Percentiles rank a stretch among this genome's conserved stretches.
Conservation (phyloP, 2,797 vertebrate species). For the Pterois miles region DNA sequence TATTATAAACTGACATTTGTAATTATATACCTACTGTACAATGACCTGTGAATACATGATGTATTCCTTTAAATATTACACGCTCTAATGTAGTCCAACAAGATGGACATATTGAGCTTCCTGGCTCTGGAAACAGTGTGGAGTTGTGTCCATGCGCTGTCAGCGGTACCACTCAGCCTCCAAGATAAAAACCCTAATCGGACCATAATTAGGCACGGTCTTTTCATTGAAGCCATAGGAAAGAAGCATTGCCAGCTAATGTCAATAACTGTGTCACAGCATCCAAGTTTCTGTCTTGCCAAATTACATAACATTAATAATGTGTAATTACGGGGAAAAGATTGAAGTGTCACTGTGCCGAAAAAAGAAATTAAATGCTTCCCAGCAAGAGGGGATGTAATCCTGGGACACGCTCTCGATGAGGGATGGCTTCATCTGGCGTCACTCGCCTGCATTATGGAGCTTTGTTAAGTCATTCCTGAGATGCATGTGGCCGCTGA, state of each 20-base stretch:
- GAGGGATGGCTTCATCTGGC: conserved; percentile 49
- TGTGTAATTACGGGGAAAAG: conserved; percentile 77
- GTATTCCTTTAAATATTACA: conserved; percentile 17
- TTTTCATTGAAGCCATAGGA: conserved; percentile 73
- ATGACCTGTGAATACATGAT: background rate
- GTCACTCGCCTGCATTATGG: conserved; percentile 37
- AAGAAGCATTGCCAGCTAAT: conserved; percentile 59
- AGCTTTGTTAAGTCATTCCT: conserved; percentile 36
- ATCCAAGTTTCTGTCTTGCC: conserved; percentile 69
- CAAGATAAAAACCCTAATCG: conserved; percentile 72
- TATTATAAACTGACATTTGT: conserved; percentile 10
- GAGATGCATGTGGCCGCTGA: conserved; percentile 31
- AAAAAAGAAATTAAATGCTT: conserved; percentile 79
- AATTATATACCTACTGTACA: conserved; percentile 13
- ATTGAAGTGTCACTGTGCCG: conserved; percentile 76
- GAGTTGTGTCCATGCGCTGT: conserved; percentile 38
- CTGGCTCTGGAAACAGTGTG: conserved; percentile 10
- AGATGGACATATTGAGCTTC: conserved; percentile 19
- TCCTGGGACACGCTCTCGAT: conserved; percentile 41
- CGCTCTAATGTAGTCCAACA: background rate
- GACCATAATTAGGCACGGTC: conserved; percentile 71
- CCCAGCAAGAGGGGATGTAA: conserved; percentile 54
- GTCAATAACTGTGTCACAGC: conserved; percentile 77
- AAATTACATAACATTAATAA: conserved; percentile 82
- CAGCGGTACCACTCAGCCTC: conserved; percentile 34